Evolutionary conservation across 2,888 invertebrate species (phyloP).

Genomic region (Pterostichus madidus): DNA sequence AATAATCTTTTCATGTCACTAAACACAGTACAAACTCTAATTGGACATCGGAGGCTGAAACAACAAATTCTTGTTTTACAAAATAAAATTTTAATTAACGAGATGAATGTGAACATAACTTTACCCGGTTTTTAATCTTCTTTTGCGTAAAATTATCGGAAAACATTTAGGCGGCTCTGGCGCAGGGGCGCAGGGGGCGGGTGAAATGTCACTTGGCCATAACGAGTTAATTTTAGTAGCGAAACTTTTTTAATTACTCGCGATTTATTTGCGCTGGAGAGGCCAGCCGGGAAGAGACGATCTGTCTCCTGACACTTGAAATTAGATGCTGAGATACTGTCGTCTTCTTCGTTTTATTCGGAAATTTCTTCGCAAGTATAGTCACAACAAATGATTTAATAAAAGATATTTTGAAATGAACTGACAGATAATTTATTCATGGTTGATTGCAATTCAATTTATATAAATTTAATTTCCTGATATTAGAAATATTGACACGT

Average conservation of each 20-base stretch:
- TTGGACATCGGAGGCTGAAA: background rate
- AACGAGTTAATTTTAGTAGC: constrained; percentile 65
- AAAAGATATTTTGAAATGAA: constrained; percentile 10
- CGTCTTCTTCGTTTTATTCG: constrained; percentile 32
- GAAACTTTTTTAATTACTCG: constrained; percentile 66
- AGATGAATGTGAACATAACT: constrained; percentile 65
- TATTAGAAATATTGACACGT: too few relatives aligned
- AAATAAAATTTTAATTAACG: constrained; percentile 65
- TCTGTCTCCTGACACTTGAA: constrained; percentile 41
- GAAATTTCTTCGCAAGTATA: constrained; percentile 16
- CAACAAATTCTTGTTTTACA: constrained; percentile 51
- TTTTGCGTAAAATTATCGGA: constrained; percentile 66
- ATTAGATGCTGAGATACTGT: constrained; percentile 50
- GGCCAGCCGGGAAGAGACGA: constrained; percentile 33
- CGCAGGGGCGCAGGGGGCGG: constrained; percentile 1
- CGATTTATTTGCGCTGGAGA: constrained; percentile 60
- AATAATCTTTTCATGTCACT: constrained; percentile 16
- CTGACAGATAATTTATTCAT: constrained; percentile 21
- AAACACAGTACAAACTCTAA: constrained; percentile 45
- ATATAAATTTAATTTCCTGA: too few relatives aligned
- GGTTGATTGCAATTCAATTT: background rate
- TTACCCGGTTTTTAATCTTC: constrained; percentile 59
- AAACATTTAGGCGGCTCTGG: constrained; percentile 56
- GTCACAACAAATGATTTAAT: constrained; percentile 14
- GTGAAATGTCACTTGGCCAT: constrained; percentile 58